These are phyloP conservation scores for Brachyrhaphis roseni DNA, from an alignment of 2,797 vertebrate species.

Conservation along the genomic window DNA sequence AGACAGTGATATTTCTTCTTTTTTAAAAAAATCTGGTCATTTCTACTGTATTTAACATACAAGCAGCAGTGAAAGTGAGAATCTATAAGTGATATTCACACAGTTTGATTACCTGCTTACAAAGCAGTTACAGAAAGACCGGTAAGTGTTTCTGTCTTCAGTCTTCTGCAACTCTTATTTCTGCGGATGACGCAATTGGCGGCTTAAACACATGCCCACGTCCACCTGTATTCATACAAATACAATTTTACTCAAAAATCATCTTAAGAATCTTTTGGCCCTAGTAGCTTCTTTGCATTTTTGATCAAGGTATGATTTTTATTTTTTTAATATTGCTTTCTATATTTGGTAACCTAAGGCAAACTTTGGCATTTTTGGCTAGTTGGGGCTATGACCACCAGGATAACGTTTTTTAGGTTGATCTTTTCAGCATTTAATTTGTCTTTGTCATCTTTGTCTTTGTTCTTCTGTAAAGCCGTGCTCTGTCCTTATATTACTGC, in stretches of 20 bases:
- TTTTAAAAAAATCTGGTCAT: not conserved
- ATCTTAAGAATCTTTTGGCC: constrained; percentile 43
- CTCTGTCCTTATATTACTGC: constrained; percentile 48
- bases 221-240: constrained; percentile 4
- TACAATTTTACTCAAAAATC: constrained; percentile 5
- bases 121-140: constrained; percentile 81
- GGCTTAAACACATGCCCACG: constrained; percentile 38
- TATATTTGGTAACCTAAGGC: constrained; percentile 10
- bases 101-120: constrained; percentile 55
- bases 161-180: constrained; percentile 78
- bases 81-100: not conserved
- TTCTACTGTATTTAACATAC: not conserved
- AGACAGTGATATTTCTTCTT: not conserved
- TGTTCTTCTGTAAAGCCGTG: constrained; percentile 68
- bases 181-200: constrained; percentile 75
- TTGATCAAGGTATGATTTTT: constrained; percentile 28
- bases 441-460: constrained; percentile 49
- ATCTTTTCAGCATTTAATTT: constrained; percentile 51
- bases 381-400: constrained; percentile 45
- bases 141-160: constrained; percentile 77
- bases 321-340: constrained; percentile 2
- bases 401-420: constrained; percentile 35
- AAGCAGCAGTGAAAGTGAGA: not conserved
- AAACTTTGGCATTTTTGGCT: constrained; percentile 29
- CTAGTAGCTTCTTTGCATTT: constrained; percentile 27